These are phyloP conservation scores for Nymphalis urticae DNA, from an alignment of 2,888 invertebrate species.

Conservation along the genomic window DNA sequence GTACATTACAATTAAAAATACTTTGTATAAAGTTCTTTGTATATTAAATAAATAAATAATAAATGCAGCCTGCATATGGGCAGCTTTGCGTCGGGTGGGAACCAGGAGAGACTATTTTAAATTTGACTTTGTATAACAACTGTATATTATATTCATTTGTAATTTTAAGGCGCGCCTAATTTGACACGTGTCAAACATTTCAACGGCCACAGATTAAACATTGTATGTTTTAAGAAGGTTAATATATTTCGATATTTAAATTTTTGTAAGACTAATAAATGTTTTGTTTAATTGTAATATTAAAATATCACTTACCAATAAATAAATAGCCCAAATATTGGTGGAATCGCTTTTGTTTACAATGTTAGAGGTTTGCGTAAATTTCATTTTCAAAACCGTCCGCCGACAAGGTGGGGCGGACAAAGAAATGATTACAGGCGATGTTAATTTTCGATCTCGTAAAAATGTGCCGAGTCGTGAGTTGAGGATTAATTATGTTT, in stretches of 20 bases:
- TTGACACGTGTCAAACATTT: slow-evolving; percentile 71
- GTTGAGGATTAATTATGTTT: slow-evolving; percentile 33
- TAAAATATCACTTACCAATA: no score
- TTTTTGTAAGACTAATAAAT: no score
- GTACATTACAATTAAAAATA: background rate
- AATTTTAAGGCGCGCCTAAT: slow-evolving; percentile 53
- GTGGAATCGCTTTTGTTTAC: slow-evolving; percentile 39
- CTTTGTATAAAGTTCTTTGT: no score
- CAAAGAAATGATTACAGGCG: slow-evolving; percentile 57
- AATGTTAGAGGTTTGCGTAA: slow-evolving; percentile 57
- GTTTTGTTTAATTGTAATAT: no score
- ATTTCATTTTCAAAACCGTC: slow-evolving; percentile 59
- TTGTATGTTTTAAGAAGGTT: background rate
- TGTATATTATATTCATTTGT: no score
- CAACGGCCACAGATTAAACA: slow-evolving; percentile 40
- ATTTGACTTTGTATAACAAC: no score
- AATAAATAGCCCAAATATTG: background rate
- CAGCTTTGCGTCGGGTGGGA: no score
- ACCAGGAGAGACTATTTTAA: no score
- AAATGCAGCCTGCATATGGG: no score
- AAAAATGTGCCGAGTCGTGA: slow-evolving; percentile 30
- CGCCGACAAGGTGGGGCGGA: slow-evolving; percentile 54
- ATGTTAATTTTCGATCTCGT: slow-evolving; percentile 52
- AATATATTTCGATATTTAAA: background rate
- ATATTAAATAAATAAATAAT: no score